These are phyloP conservation scores for Anolis carolinensis DNA, from an alignment of 2,113 vertebrate species.

Conservation along the genomic window DNA sequence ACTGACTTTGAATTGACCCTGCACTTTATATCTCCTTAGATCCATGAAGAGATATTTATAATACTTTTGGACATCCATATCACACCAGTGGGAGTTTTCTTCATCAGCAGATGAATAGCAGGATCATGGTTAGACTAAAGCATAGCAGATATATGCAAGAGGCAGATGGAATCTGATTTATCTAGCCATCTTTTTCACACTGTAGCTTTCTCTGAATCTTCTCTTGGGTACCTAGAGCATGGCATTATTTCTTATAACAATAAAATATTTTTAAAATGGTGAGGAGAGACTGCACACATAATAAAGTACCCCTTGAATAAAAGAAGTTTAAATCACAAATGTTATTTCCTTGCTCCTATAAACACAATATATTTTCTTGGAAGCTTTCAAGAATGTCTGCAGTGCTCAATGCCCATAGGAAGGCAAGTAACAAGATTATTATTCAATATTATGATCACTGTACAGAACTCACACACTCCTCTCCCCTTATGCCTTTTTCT, in stretches of 20 bases:
- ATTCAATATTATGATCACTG: constrained; percentile 38
- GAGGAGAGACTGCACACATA: constrained; percentile 8
- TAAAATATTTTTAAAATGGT: constrained; percentile 52
- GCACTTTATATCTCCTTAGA: constrained; percentile 65
- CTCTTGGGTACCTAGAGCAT: constrained; percentile 49
- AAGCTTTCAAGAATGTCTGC: constrained; percentile 48
- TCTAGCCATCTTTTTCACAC: constrained; percentile 59
- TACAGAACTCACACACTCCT: background rate
- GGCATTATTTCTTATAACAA: constrained; percentile 56
- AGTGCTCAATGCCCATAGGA: constrained; percentile 24
- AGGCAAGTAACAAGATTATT: constrained; percentile 53
- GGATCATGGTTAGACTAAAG: constrained; percentile 69
- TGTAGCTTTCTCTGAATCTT: constrained; percentile 37
- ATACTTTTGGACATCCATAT: constrained; percentile 69
- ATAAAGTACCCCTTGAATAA: constrained; percentile 40
- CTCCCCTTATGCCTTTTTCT: too few relatives aligned
- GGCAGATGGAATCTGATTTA: constrained; percentile 67
- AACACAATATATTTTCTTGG: constrained; percentile 51
- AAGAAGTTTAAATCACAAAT: constrained; percentile 51
- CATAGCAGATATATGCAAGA: constrained; percentile 68
- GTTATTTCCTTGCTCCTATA: constrained; percentile 56
- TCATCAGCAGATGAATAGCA: constrained; percentile 66
- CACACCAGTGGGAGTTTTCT: constrained; percentile 70
- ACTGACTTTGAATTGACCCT: constrained; percentile 75
- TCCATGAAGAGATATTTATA: constrained; percentile 72